Conservation (phyloP, 2,888 invertebrate genomes). For the Tetragonula carbonaria region DNA sequence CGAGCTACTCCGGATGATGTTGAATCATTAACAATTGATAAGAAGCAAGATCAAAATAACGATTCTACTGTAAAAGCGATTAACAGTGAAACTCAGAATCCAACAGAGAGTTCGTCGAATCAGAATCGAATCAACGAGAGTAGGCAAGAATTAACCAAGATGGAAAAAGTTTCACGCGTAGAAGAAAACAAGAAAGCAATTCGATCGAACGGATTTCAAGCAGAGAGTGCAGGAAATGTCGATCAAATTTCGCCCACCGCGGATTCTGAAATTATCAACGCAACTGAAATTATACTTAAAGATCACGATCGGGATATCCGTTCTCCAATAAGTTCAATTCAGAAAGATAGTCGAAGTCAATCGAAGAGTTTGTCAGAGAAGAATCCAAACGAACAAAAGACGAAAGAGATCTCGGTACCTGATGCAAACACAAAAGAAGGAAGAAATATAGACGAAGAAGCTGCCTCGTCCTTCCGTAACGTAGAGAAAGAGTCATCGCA, state of each 20-base stretch:
- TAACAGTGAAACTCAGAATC: not conserved
- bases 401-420: not conserved
- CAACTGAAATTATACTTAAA: too few species aligned
- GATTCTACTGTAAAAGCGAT: too few species aligned
- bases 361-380: not conserved
- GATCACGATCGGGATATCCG: not conserved
- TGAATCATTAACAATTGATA: not conserved
- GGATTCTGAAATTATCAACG: too few species aligned
- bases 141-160: not conserved
- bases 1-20: constrained; percentile 12
- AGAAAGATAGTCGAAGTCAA: not conserved
- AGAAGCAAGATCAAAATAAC: not conserved
- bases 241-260: not conserved
- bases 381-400: not conserved
- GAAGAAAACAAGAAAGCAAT: not conserved
- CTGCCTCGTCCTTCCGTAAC: not conserved
- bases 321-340: not conserved
- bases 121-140: not conserved
- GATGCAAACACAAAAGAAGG: not conserved
- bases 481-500: not conserved
- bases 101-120: not conserved
- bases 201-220: not conserved
- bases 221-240: not conserved
- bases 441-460: not conserved
- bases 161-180: not conserved